Evolutionary conservation across 2,888 invertebrate species (phyloP).

Genomic region (Gibbula magus): DNA sequence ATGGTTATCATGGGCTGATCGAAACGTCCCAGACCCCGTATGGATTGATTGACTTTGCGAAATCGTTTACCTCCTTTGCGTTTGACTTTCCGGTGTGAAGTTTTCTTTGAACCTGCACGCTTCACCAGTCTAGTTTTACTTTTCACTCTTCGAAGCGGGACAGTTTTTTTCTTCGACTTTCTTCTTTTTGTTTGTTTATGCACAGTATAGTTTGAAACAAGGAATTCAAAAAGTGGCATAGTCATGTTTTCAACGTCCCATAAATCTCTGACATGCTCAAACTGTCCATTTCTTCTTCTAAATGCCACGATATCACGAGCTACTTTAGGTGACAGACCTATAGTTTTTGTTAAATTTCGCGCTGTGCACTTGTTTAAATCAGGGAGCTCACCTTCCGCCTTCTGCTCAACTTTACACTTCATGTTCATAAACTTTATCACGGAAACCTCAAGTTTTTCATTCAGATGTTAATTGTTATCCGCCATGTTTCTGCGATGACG

Average conservation of each 20-base stretch:
- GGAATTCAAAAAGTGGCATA: not conserved
- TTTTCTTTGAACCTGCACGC: too few relatives aligned
- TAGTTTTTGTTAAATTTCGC: conserved; percentile 3
- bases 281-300: not conserved
- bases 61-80: too few relatives aligned
- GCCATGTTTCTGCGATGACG: not conserved
- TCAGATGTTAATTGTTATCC: too few relatives aligned
- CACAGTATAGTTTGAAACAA: not conserved
- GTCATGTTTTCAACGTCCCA: conserved; percentile 13
- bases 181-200: not conserved
- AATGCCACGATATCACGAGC: conserved; percentile 9
- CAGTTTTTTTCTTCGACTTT: not conserved
- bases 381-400: not conserved
- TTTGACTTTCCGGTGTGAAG: too few relatives aligned
- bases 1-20: too few relatives aligned
- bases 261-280: conserved; percentile 10
- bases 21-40: too few relatives aligned
- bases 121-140: not conserved
- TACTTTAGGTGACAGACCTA: not conserved
- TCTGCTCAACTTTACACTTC: not conserved
- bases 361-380: conserved; percentile 22
- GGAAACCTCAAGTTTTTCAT: too few relatives aligned
- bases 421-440: not conserved
- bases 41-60: too few relatives aligned
- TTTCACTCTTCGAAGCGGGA: not conserved